Evolutionary conservation across 2,888 invertebrate genomes (phyloP).

Genomic region (Sphaerophoria rueppellii): DNA sequence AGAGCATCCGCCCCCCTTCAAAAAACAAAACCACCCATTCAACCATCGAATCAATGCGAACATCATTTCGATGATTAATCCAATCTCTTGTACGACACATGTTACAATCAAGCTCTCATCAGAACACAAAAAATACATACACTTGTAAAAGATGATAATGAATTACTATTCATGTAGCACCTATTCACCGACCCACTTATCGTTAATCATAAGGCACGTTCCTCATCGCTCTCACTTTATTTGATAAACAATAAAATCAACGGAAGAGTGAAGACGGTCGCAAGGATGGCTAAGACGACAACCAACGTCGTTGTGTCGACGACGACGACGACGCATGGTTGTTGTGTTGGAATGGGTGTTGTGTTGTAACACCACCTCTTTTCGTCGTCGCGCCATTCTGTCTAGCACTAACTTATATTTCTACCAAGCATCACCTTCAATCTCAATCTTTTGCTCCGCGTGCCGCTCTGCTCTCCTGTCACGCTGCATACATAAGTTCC

Average conservation of each 20-base stretch:
- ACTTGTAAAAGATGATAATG: conserved; percentile 18
- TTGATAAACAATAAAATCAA: conserved; percentile 34
- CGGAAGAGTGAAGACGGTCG: not conserved
- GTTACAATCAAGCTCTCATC: conserved; percentile 40
- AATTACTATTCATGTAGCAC: conserved; percentile 38
- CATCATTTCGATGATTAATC: conserved; percentile 27
- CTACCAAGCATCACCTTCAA: conserved; percentile 62
- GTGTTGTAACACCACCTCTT: not conserved
- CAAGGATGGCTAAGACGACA: too few species aligned
- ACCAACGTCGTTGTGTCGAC: too few species aligned
- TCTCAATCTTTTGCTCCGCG: conserved; percentile 12
- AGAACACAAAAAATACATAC: conserved; percentile 35
- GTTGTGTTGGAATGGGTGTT: not conserved
- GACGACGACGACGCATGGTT: not conserved
- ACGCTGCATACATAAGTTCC: conserved; percentile 55
- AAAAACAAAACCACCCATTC: not conserved
- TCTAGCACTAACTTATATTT: conserved; percentile 47
- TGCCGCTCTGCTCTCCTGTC: conserved; percentile 29
- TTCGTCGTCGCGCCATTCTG: conserved; percentile 1
- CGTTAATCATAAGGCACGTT: conserved; percentile 44
- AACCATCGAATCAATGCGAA: conserved; percentile 16
- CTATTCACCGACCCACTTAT: conserved; percentile 39
- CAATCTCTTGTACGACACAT: conserved; percentile 43
- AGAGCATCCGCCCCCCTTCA: not conserved
- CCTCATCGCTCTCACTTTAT: conserved; percentile 54